Evolutionary conservation across 2,113 vertebrate genomes (phyloP).

Genomic region (Ptychochromis oligacanthus): DNA sequence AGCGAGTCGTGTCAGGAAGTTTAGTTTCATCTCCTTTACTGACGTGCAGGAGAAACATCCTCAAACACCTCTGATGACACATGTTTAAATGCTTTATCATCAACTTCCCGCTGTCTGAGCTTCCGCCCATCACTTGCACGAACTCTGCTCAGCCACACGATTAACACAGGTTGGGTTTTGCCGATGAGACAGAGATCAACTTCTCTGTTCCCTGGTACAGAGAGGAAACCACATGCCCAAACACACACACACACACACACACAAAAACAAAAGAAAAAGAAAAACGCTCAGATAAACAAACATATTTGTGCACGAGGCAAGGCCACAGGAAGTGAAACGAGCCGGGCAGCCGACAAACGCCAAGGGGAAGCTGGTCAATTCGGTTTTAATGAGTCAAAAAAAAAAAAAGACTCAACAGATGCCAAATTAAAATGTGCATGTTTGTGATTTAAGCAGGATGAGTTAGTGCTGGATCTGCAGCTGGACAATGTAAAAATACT

Average conservation of each 20-base stretch:
- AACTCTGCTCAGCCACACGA: neutral
- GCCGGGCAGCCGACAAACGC: neutral
- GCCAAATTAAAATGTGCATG: no score
- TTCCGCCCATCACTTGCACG: neutral
- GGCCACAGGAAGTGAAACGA: conserved; percentile 42
- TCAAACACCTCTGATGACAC: neutral
- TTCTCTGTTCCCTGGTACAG: neutral
- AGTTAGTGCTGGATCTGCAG: neutral
- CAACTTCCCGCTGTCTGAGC: neutral
- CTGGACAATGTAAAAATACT: neutral
- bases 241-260: neutral
- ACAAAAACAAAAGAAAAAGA: neutral
- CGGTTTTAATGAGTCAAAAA: neutral
- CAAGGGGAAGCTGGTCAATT: neutral
- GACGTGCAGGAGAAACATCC: neutral
- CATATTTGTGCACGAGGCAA: neutral
- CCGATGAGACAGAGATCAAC: neutral
- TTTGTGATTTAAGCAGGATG: no score
- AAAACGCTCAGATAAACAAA: neutral
- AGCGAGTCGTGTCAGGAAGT: neutral
- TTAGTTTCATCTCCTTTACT: neutral
- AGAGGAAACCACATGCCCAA: conserved; percentile 5
- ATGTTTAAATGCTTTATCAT: neutral
- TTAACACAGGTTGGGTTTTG: neutral
- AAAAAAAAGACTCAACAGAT: no score